Base-by-base conservation (phyloP, 1,140 invertebrate species). In the Eriosoma lanigerum region DNA sequence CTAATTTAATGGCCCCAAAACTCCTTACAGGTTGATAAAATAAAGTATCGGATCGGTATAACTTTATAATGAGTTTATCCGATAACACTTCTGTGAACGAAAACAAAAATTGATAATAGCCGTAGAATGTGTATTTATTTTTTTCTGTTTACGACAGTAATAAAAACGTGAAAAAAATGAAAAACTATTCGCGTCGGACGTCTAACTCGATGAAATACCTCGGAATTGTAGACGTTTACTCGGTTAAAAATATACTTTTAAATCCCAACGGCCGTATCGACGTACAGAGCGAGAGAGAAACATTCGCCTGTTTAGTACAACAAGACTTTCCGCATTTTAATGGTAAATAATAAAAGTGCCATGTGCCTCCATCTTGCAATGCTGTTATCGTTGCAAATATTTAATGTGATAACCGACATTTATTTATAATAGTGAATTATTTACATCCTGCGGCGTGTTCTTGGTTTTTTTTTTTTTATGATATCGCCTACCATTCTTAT, bases 131-230 rank as follows among this genome's bases (percentile, higher is more conserved):
- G 50, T 73, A 3, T 54, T 73, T 48, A n/a, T n/a, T n/a, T n/a
- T n/a, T n/a, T n/a, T n/a, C n/a, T n/a, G n/a, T 73, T 73, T 73
- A 73, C 26, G 70, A 54, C 19, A 29, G 70, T 21, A 38, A 26
- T 73, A 54, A 73, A 73, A 73, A 73, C 26, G 19, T 10, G 10
- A 32, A 52, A 26, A 13, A 26, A 13, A 44, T 8, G 6, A 13
- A 17, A 13, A n/a, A 15, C 46, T 58, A 17, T 58, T 58, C 17
- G 54, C 10, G 15, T 21, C 13, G 8, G 70, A 12, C 12, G 21
- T n/a, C 3, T 1, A 1, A 15, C 13, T 26, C 9, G 19, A 54
- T 26, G 62, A 19, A 72, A 73, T 54, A 73, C 48, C 48, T 5
- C 26, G 26, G 54, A 54, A 54, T 48, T 29, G 46, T n/a, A 73